Percentiles rank a stretch among this genome's conserved stretches.
Conservation (phyloP, 2,888 invertebrate genomes). For the Aphodius sticticus region DNA sequence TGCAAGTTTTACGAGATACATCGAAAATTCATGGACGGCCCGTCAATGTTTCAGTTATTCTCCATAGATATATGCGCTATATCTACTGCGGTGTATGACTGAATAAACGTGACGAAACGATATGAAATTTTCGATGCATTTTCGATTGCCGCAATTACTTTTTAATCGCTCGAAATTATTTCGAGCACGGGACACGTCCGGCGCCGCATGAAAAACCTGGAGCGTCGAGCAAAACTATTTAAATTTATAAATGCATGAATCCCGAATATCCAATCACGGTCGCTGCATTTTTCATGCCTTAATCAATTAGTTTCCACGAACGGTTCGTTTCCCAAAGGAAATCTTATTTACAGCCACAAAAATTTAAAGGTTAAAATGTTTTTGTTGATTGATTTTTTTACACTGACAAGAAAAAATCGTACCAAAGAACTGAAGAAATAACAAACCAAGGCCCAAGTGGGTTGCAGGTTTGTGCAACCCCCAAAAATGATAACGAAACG, state of each 20-base stretch:
- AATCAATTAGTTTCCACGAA: neutral
- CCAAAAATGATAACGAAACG: too few species aligned
- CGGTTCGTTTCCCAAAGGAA: neutral
- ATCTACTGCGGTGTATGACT: too few species aligned
- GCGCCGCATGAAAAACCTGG: neutral
- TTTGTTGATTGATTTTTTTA: too few species aligned
- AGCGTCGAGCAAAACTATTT: neutral
- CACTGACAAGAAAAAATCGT: too few species aligned
- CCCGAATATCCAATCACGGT: neutral
- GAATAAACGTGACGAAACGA: slow-evolving; percentile 23
- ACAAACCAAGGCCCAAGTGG: too few species aligned
- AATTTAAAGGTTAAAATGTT: too few species aligned
- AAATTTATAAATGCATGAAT: neutral
- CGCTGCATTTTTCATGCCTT: neutral
- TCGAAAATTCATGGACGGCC: slow-evolving; percentile 8
- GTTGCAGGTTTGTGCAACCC: too few species aligned
- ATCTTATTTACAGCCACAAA: neutral
- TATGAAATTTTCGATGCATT: slow-evolving; percentile 17
- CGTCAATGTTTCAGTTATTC: slow-evolving; percentile 6
- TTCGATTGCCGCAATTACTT: slow-evolving; percentile 9
- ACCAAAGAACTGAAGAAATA: too few species aligned
- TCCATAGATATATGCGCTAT: neutral
- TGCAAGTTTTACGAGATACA: neutral
- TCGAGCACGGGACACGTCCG: neutral
- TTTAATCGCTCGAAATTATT: neutral